Evolutionary conservation across 2,888 invertebrate genomes (phyloP), one percentile per base, ranked within the genome.

Genomic region (Scaptomyza polygonia): DNA sequence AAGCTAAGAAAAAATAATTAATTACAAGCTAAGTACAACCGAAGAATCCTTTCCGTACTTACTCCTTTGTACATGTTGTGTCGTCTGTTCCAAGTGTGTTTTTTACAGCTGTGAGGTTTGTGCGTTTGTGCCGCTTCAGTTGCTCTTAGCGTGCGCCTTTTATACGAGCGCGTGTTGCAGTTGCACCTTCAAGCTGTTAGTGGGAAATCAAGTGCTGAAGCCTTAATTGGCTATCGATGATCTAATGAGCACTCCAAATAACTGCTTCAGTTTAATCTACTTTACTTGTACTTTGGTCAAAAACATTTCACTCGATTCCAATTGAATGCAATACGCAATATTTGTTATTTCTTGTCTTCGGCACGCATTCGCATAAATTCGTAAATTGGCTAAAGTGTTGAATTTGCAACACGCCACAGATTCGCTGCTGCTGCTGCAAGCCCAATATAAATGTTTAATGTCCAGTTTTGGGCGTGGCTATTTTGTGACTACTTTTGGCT

Each of bases 231-330:
- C 44, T 27, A 39, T 61, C 66, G 76, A 69, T 84, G 88, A 84
- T 85, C 80, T 85, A 84, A 84, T 77, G 57, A 45, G 30, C 30
- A 36, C 63, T 63, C 34, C 72, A 63, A 72, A 61, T 79, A 49
- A 25, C 55, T n/a, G 55, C 52, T 52, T 47, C 14, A 30, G 12
- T 1, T 55, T 72, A 77, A 70, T 79, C 77, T 63, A 78, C 67
- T 74, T 80, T 49, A 48, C 53, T 66, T 73, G 63, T 66, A 69
- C 1, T 69, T 68, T 77, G 76, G 82, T 67, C 51, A 71, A 44
- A 63, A 25, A 56, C 78, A 43, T 68, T 71, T 77, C 67, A 65
- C 67, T 56, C 14, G 54, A 42, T 40, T 49, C 51, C 48, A 14
- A 27, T 58, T 70, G 45, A 67, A 67, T 42, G 45, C 45, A 55